Base-by-base conservation (phyloP, 53 echinoderm and acorn worm species). In the Hippasteria phrygiana region DNA sequence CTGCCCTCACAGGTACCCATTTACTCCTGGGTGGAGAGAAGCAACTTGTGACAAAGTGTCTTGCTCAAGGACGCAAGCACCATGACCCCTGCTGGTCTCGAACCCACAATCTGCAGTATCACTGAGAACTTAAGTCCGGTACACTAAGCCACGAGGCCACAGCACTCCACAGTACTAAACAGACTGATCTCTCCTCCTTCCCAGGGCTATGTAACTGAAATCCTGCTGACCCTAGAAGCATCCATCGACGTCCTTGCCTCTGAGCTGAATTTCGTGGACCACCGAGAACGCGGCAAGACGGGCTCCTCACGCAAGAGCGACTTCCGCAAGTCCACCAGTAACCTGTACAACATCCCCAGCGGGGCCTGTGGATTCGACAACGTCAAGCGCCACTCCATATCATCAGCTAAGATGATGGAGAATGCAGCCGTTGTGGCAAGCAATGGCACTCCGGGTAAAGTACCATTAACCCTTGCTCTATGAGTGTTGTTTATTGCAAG, bases 201-300 rank as follows among this genome's bases (percentile, higher is more conserved):
- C 38, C 62, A 99, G 96, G 99, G 99, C 43, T 99, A 99, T 86
- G 99, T 94, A 14, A 99, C 94, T 4, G 99, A 99, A 89, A 99
- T 98, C 29, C 84, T 99, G 10, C 94, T 96, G 39, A 99, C 99
- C 74, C 87, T 99, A 28, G 98, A 99, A 45, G 83, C 94, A 42
- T 79, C 94, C 37, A 95, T 99, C 74, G 99, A 99, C 65, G 76
- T 88, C 50, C 80, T 96, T 32, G 94, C 96, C 24, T 71, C 93
- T 22, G 99, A 99, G 26, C 73, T 99, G 74, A 80, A 90, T 71
- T 94, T 95, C 88, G 64, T 89, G 1, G 96, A 99, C 43, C 89
- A 91, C n/a, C 65, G 95, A 55, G 99, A 99, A 54, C 87, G 94
- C 37, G 89, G 88, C 74, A 96, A 94, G 88, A 72, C 93, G 18